Conservation (phyloP, 2,797 vertebrate species). For the Sebastiscus tertius region DNA sequence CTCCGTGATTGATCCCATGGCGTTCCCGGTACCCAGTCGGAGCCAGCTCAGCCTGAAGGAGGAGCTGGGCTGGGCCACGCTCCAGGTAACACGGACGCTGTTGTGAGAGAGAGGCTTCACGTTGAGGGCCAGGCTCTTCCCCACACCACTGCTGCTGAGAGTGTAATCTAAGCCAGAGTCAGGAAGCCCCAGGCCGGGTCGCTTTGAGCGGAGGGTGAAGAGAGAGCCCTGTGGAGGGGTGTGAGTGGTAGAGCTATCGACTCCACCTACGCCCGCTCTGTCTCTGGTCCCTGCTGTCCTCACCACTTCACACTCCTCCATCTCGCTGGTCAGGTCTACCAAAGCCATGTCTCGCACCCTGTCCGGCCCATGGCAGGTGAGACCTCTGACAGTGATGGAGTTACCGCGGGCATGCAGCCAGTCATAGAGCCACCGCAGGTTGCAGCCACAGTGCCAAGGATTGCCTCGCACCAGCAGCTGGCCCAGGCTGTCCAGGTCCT, state of each 20-base stretch:
- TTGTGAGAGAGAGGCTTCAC: constrained; percentile 91
- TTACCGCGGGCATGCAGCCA: constrained; percentile 89
- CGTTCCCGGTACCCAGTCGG: constrained; percentile 87
- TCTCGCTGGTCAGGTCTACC: constrained; percentile 88
- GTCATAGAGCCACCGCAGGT: constrained; percentile 92
- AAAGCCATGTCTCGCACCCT: constrained; percentile 89
- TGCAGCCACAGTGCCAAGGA: constrained; percentile 96
- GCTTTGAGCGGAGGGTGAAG: constrained; percentile 91
- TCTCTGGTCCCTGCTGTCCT: constrained; percentile 75
- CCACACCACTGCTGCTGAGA: constrained; percentile 85
- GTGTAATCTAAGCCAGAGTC: constrained; percentile 90
- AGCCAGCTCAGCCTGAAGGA: constrained; percentile 94
- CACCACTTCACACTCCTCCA: constrained; percentile 90
- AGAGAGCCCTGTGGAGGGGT: constrained; percentile 90
- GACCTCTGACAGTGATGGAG: constrained; percentile 89
- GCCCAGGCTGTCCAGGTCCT: constrained; percentile 89
- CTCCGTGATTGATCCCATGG: constrained; percentile 93
- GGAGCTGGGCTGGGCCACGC: constrained; percentile 86
- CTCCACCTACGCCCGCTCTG: constrained; percentile 64
- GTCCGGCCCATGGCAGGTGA: constrained; percentile 93
- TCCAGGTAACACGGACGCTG: constrained; percentile 92
- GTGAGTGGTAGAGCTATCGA: constrained; percentile 78
- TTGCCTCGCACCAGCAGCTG: constrained; percentile 92
- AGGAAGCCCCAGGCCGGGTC: constrained; percentile 87
- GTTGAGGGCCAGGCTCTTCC: constrained; percentile 89